Evolutionary conservation across 1,140 invertebrate genomes (phyloP), one percentile per base, ranked within the genome.

Genomic region (Hypothenemus hampei): DNA sequence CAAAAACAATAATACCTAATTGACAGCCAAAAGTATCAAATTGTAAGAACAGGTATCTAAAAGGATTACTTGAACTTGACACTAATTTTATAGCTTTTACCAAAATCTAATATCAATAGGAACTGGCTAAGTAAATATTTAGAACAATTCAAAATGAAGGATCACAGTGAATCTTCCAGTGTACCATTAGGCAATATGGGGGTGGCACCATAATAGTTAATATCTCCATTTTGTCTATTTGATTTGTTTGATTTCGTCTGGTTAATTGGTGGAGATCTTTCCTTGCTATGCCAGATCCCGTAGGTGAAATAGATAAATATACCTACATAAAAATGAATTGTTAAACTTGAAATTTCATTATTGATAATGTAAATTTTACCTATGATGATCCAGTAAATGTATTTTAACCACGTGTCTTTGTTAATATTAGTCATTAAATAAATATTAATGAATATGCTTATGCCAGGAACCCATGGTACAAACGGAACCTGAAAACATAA

Each of bases 361-460:
- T 29, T 11, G 11, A 29, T 29, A 29, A 29, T 29, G 5, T 29
- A 29, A 29, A 29, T 29, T 29, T 29, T 61, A 82, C 83, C 83
- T 24, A 82, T 75, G 3, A 70, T 70, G 66, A 92, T 81, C 89
- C 89, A 93, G 31, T 90, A 78, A 19, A 67, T 76, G 64, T 92
- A 87, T 33, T 89, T 76, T 21, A 89, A 70, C 89, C 89, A 93
- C 1, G 89, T 92, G 39, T 79, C 73, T 13, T 74, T 70, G 61
- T 85, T 82, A 18, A 93, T 75, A 59, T 85, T 85, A 46, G 87
- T 72, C 86, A 91, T 91, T 10, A 93, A 74, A 64, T 87, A 86
- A 41, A 89, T 80, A 72, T 93, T 92, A 49, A 89, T 81, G 24
- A 89, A 75, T 61, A 91, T 85, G 63, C 86, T 89, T 4, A 88